phyloP scores from a whole-genome alignment of 2,113 vertebrate species.

The Acrocephalus kingi region DNA sequence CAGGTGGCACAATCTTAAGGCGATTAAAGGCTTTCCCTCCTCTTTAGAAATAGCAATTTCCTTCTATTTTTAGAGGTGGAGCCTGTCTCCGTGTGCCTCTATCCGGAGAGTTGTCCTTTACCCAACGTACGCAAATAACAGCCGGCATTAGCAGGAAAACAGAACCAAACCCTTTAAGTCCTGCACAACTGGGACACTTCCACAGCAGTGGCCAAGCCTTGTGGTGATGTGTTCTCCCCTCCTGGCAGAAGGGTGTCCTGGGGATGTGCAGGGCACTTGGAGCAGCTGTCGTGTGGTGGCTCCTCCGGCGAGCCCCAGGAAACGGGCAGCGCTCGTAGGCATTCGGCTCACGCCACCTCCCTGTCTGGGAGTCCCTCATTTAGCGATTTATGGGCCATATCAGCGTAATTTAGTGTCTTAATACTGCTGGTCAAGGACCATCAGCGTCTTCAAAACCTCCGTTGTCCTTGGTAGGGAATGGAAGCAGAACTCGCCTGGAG shows the following conservation, averaged over 20 bases:
- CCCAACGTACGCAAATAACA: not conserved
- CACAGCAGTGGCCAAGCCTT: not conserved
- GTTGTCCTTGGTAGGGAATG: constrained; percentile 69
- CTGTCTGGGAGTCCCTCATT: constrained; percentile 69
- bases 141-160: not conserved
- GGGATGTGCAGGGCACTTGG: rapidly evolving
- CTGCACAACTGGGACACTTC: not conserved
- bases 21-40: constrained; percentile 26
- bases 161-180: not conserved
- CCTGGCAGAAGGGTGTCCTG: not conserved
- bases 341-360: constrained; percentile 31
- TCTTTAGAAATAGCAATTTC: not conserved
- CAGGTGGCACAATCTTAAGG: constrained; percentile 44
- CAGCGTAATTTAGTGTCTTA: constrained; percentile 72
- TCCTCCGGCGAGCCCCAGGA: not conserved
- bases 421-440: constrained; percentile 72
- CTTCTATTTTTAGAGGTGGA: constrained; percentile 23
- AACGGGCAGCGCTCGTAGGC: not conserved
- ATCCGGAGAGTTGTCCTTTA: constrained; percentile 10
- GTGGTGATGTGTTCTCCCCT: not conserved
- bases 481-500: constrained; percentile 35
- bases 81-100: not conserved
- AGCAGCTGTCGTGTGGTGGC: not conserved
- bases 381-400: constrained; percentile 70
- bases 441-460: constrained; percentile 60